These are phyloP conservation scores for Eulithis prunata DNA, from an alignment of 2,888 invertebrate species.

Conservation along the genomic window DNA sequence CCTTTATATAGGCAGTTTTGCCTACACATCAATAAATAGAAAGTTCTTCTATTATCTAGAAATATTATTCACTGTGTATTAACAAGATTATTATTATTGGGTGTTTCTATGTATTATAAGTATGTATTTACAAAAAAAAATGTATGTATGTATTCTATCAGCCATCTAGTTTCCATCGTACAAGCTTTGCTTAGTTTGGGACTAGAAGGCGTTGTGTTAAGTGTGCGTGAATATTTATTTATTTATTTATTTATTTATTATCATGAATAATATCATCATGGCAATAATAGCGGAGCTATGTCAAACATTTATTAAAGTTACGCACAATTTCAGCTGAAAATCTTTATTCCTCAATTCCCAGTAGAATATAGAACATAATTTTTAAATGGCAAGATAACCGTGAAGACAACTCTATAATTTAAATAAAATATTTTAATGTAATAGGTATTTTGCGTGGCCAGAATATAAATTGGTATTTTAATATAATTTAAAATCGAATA, in stretches of 20 bases:
- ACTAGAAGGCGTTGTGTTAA: too few species aligned
- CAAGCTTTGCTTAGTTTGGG: too few species aligned
- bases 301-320: not conserved
- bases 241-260: too few species aligned
- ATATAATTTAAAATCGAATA: too few species aligned
- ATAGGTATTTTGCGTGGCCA: too few species aligned
- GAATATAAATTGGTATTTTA: too few species aligned
- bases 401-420: not conserved
- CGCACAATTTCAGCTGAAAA: not conserved
- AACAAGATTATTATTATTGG: not conserved
- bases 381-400: conserved; percentile 6
- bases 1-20: not conserved
- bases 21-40: not conserved
- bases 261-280: conserved; percentile 5
- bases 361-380: conserved; percentile 7
- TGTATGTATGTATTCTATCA: too few species aligned
- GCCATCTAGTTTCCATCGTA: too few species aligned
- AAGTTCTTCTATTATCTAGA: not conserved
- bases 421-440: too few species aligned
- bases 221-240: too few species aligned
- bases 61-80: not conserved
- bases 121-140: too few species aligned
- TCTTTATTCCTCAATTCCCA: not conserved
- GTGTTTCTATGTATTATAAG: too few species aligned
- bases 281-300: not conserved